A percentile compares a stretch with the other conserved stretches of the same genome.
Evolutionary conservation across 2,888 invertebrate genomes (phyloP).

Genomic region (Archips xylosteana): DNA sequence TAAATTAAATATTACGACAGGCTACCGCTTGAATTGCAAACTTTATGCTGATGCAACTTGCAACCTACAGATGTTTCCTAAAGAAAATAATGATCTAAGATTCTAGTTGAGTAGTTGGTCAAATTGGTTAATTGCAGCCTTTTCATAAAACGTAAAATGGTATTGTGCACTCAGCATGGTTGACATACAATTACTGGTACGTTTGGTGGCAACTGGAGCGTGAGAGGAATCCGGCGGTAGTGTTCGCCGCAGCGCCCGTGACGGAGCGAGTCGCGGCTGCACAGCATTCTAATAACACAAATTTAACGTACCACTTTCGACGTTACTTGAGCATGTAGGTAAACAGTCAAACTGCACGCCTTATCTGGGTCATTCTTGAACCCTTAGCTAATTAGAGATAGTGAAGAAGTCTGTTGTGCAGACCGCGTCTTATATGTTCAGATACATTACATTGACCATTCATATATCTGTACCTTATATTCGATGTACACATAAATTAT

Average conservation of each 20-base stretch:
- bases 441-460: too few relatives aligned
- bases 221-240: conserved; percentile 80
- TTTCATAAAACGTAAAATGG: conserved; percentile 14
- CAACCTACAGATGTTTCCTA: not conserved
- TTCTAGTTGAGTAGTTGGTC: not conserved
- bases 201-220: conserved; percentile 80
- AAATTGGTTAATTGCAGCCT: not conserved
- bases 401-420: not conserved
- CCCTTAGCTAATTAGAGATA: not conserved
- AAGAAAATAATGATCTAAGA: not conserved
- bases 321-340: conserved; percentile 16
- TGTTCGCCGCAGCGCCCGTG: conserved; percentile 73
- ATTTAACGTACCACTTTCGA: conserved; percentile 37
- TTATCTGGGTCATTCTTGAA: not conserved
- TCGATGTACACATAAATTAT: too few relatives aligned
- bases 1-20: conserved; percentile 7
- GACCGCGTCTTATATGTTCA: not conserved
- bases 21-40: conserved; percentile 1
- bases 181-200: conserved; percentile 77
- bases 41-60: not conserved
- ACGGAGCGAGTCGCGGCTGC: conserved; percentile 65
- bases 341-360: conserved; percentile 6
- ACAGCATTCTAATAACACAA: conserved; percentile 61
- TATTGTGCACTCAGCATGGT: conserved; percentile 60
- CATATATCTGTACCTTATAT: too few relatives aligned